Evolutionary conservation across 1,140 invertebrate species (phyloP), one percentile per base, ranked within the genome.

Genomic region (Physella acuta): DNA sequence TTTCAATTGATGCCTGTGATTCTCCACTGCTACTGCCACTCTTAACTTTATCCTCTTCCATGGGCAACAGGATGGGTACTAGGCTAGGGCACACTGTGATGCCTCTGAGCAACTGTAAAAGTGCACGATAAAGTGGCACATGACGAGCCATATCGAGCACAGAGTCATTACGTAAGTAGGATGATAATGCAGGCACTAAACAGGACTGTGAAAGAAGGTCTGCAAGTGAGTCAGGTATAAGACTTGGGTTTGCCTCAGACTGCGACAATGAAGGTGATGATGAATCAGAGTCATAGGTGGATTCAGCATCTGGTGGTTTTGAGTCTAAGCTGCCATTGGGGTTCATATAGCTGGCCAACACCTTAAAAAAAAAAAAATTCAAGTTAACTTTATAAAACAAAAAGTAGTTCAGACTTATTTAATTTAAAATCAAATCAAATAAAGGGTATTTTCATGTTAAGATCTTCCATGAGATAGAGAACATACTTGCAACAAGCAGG

Each of bases 131-230:
- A 55, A 97, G 87, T 8, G 94, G 93, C 81, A 96, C 94, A 84
- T 97, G 94, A 16, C 94, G 89, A 5, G 94, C 93, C 92, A 97
- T 95, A 82, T 97, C 95, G 78, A 97, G 84, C 60, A 97, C 94
- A 85, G 94, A 97, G 84, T 97, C 95, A 79, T 98, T 97, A 74
- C 93, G 88, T 31, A 98, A 87, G 78, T 98, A 97, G 0, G 93
- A 95, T 69, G 92, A 93, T 8, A 97, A 88, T 16, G 93, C 93
- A 26, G 93, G 91, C 49, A 96, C 88, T 1, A 97, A 86, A 76
- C 93, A 94, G 31, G 94, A 95, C 76, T 91, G 88, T 31, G 90
- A 88, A 0, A 97, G 79, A 14, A 95, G 85, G 63, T 93, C 90
- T 17, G 90, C 84, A 78, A 97, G 92, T 73, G 90, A 84, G 0